phyloP scores from a whole-genome alignment of 2,113 vertebrate genomes.

The Mus musculus region GRCm39 chr10:26027001-26027500 shows the following conservation, averaged over 20 bases:
- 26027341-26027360: constrained; percentile 7
- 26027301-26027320: background rate
- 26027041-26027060: background rate
- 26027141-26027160: accelerated
- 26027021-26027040: background rate
- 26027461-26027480: background rate
- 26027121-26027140: background rate
- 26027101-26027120: accelerated
- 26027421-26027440: too few species aligned
- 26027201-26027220: background rate
- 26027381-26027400: background rate
- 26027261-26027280: background rate
- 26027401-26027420: background rate
- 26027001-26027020: background rate
- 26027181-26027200: background rate
- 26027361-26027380: background rate
- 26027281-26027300: background rate
- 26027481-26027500: accelerated
- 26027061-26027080: background rate
- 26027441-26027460: background rate
- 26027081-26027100: background rate
- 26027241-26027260: background rate
- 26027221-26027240: background rate
- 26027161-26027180: accelerated
- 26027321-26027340: background rate